Evolutionary conservation across 2,797 vertebrate species (phyloP).

Genomic region (Limnodromus scolopaceus): DNA sequence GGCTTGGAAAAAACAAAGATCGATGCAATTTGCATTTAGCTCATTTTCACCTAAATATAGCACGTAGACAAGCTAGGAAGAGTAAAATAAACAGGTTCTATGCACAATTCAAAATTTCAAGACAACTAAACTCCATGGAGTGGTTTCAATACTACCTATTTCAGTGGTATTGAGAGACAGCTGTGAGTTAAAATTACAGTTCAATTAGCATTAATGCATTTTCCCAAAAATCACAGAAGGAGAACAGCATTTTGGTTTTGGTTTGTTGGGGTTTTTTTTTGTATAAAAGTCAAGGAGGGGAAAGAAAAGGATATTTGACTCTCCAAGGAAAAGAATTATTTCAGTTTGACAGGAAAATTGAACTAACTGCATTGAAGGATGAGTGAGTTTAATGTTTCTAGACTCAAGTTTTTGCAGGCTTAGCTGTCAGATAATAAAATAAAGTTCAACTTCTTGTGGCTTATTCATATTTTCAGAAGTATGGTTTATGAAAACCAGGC

Average conservation of each 20-base stretch:
- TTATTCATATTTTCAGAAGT: background rate
- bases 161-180: constrained; percentile 13
- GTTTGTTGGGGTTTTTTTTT: background rate
- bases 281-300: background rate
- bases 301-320: background rate
- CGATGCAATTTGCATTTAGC: background rate
- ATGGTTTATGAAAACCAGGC: background rate
- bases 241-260: background rate
- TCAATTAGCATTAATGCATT: constrained; percentile 35
- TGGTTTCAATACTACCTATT: background rate
- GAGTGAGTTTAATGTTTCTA: constrained; percentile 13
- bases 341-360: constrained; percentile 60
- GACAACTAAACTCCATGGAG: background rate
- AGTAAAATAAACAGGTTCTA: background rate
- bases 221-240: background rate
- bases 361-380: background rate
- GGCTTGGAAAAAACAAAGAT: background rate
- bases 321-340: constrained; percentile 25
- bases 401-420: background rate
- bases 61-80: background rate
- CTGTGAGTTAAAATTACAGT: constrained; percentile 5
- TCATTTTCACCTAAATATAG: background rate
- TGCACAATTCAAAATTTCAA: background rate
- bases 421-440: constrained; percentile 13
- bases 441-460: background rate